Conservation (phyloP, 2,113 vertebrate genomes). For the Aix galericulata region DNA sequence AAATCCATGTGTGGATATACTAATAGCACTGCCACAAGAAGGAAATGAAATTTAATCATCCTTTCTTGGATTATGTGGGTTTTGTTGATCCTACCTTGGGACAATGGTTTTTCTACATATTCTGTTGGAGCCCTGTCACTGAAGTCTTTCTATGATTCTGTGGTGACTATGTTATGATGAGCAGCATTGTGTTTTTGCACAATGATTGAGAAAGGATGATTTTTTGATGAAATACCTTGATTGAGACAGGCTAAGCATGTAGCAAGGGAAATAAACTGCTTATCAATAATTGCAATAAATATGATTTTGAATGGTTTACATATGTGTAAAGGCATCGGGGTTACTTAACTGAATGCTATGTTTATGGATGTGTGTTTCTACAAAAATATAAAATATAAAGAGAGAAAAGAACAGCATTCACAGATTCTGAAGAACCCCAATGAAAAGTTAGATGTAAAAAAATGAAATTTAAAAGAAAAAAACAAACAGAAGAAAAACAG, state of each 20-base stretch:
- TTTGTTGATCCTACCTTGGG: not conserved
- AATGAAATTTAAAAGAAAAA: rapidly evolving
- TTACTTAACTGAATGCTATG: not conserved
- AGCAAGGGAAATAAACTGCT: not conserved
- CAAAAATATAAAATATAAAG: not conserved
- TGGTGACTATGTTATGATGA: not conserved
- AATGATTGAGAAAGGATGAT: not conserved
- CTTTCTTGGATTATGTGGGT: not conserved
- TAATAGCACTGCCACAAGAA: not conserved
- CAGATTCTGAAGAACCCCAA: not conserved
- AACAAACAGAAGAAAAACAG: not conserved
- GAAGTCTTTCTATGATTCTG: not conserved
- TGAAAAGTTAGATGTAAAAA: not conserved
- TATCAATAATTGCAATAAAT: not conserved
- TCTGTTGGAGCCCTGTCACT: not conserved
- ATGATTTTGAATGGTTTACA: not conserved
- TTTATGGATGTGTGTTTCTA: not conserved
- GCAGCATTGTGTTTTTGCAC: not conserved
- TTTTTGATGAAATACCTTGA: not conserved
- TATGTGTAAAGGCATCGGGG: not conserved
- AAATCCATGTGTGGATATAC: not conserved
- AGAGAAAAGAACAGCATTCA: not conserved
- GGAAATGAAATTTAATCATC: not conserved
- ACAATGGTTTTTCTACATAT: not conserved
- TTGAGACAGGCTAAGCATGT: not conserved